Percentiles rank a stretch among this genome's conserved stretches.
These are phyloP conservation scores for Trissolcus brochymenae DNA, from an alignment of 2,888 invertebrate species.

Conservation along the genomic window DNA sequence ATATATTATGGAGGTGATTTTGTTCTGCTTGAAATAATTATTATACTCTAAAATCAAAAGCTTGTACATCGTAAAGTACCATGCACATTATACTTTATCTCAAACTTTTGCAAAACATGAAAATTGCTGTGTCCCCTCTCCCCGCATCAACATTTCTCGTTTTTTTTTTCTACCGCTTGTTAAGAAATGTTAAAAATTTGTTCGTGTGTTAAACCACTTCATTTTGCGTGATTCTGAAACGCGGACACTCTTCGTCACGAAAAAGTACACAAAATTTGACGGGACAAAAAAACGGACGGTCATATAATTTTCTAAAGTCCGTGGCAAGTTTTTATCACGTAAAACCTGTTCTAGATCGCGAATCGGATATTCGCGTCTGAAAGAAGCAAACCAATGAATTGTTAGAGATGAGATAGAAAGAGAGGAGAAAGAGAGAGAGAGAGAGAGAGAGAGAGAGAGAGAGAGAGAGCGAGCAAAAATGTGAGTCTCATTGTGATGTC, in stretches of 20 bases:
- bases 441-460: background rate
- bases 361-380: slow-evolving; percentile 14
- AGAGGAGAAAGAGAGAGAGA: background rate
- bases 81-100: no score
- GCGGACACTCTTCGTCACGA: background rate
- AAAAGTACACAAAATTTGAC: background rate
- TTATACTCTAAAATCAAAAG: background rate
- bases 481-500: slow-evolving; percentile 29
- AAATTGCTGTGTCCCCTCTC: no score
- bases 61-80: no score
- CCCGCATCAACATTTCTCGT: background rate
- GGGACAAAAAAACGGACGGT: background rate
- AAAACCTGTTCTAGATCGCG: slow-evolving; percentile 25
- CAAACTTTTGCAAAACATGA: no score
- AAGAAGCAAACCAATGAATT: slow-evolving; percentile 23
- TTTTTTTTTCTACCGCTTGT: background rate
- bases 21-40: background rate
- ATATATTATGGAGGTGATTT: background rate
- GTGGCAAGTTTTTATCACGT: slow-evolving; percentile 8
- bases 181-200: background rate
- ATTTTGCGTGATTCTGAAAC: background rate
- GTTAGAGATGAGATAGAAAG: slow-evolving; percentile 2
- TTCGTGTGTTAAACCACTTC: background rate
- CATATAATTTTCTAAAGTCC: slow-evolving; percentile 10
- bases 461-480: slow-evolving; percentile 9